Conservation (phyloP, 2,113 vertebrate species). For the Felis chaus region DNA sequence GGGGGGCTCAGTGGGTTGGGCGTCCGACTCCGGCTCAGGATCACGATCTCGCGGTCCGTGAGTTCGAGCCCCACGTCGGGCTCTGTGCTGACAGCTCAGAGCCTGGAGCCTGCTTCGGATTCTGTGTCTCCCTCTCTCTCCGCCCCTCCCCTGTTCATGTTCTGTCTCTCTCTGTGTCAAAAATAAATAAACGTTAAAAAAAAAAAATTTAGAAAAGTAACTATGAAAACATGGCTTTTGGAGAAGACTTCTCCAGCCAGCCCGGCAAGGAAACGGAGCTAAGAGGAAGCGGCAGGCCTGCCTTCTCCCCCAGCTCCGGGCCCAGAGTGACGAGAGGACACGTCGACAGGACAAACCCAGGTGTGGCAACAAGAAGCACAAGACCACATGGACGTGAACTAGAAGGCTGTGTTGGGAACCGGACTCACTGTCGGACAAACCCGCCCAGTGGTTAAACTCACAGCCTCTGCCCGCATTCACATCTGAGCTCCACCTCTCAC, state of each 20-base stretch:
- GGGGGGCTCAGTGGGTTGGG: too few species aligned
- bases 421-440: neutral
- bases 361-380: neutral
- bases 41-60: too few species aligned
- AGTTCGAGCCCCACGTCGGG: too few species aligned
- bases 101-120: too few species aligned
- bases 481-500: neutral
- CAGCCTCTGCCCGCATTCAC: neutral
- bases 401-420: neutral
- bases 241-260: neutral
- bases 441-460: neutral
- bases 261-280: neutral
- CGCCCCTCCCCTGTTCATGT: too few species aligned
- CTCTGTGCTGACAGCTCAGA: too few species aligned
- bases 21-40: too few species aligned
- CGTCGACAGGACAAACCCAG: neutral
- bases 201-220: neutral
- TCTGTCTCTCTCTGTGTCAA: too few species aligned
- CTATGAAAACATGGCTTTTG: neutral
- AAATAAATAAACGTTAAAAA: too few species aligned
- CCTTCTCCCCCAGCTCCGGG: too few species aligned
- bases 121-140: too few species aligned
- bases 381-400: rapidly evolving
- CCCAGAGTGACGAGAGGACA: neutral
- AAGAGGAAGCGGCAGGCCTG: neutral